phyloP scores from a whole-genome alignment of 2,797 vertebrate species.

The Tolypeutes matacus region DNA sequence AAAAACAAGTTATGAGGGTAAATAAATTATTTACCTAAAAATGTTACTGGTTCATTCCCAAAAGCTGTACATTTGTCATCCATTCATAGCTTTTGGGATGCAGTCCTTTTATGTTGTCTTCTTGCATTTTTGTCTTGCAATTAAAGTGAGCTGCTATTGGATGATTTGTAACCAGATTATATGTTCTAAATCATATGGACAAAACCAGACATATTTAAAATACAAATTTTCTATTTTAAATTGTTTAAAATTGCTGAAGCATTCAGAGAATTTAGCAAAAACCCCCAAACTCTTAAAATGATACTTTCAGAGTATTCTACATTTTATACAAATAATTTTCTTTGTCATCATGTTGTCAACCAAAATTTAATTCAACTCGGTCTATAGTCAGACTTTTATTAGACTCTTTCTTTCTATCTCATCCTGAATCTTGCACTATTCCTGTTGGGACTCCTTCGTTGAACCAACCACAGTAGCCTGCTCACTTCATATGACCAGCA shows the following conservation, averaged over 20 bases:
- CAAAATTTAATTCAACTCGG: slow-evolving; percentile 51
- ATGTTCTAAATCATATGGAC: background rate
- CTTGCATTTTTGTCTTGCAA: background rate
- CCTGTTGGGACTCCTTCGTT: background rate
- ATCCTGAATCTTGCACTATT: slow-evolving; percentile 1
- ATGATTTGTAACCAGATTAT: slow-evolving; percentile 51
- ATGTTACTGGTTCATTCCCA: slow-evolving; percentile 33
- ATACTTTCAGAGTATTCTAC: slow-evolving; percentile 45
- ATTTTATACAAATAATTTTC: slow-evolving; percentile 36
- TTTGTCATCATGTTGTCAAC: slow-evolving; percentile 30
- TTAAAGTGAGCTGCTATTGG: background rate
- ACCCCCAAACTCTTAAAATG: slow-evolving; percentile 16
- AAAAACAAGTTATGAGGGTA: slow-evolving; percentile 17
- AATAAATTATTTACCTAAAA: slow-evolving; percentile 25
- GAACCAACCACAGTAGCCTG: background rate
- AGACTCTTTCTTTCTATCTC: background rate
- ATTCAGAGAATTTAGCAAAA: slow-evolving; percentile 40
- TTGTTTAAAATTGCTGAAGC: slow-evolving; percentile 34
- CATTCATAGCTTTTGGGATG: background rate
- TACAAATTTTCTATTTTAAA: slow-evolving; percentile 34
- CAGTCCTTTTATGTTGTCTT: background rate
- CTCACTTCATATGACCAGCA: slow-evolving; percentile 54
- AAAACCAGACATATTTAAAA: slow-evolving; percentile 44
- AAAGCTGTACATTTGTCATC: background rate
- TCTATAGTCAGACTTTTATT: slow-evolving; percentile 1